Base-by-base conservation (phyloP, 2,888 invertebrate species). In the Ennomos quercinarius region DNA sequence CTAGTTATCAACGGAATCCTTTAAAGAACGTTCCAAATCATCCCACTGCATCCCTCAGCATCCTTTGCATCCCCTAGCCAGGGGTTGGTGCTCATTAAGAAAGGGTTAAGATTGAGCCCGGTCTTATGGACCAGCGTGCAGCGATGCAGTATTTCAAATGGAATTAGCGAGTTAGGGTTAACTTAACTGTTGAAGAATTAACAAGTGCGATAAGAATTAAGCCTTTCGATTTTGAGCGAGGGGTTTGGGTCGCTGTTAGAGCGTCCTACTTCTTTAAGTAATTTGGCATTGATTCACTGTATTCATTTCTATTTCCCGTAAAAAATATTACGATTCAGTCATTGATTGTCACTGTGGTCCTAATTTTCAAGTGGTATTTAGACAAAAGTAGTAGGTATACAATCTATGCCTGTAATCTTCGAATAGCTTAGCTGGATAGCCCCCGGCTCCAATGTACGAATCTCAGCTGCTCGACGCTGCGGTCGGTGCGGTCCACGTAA, bases 21-120 rank as follows among this genome's bases (percentile, higher is more conserved):
- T 53, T 68, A 60, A 61, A 66, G 65, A 63, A 66, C 54, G 62
- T 72, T 77, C 37, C 71, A 72, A 50, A 55, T 47, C 51, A 40
- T 38, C 51, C 55, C 47, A 27, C 27, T n/a, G 57, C 66, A 57
- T 45, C 77, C 73, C 75, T 67, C 10, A 12, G 39, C 37, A 27
- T 27, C 55, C 47, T 36, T 27, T n/a, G 57, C 67, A 57, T 45
- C 77, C 73, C 75, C 67, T n/a, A 12, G 39, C 37, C 6, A 8
- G 44, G 58, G 59, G 52, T 41, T 53, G 49, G 12, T 47, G 71
- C 77, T 82, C 83, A 80, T 84, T 84, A 80, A 76, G 70, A 73
- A 80, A 82, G 87, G 86, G 87, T 84, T 86, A 78, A 78, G 77
- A 81, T 77, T 74, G 77, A 81, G 65, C 71, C 67, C 62, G 73